A percentile compares a stretch with the other conserved stretches of the same genome.
phyloP scores from a whole-genome alignment of 2,888 invertebrate species.

The Acronicta alni region DNA sequence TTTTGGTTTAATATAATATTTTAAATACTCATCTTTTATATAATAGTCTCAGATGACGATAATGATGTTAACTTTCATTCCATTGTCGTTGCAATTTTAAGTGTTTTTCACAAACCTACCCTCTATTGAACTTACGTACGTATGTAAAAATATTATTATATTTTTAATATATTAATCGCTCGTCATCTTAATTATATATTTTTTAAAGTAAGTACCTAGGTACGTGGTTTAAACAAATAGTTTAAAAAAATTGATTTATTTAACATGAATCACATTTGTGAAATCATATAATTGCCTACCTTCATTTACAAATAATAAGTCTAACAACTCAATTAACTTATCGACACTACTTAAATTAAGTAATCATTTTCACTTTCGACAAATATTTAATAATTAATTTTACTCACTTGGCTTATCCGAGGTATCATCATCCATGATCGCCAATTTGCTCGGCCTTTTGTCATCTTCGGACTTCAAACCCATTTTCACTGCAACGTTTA shows the following conservation, averaged over 20 bases:
- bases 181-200: too few relatives aligned
- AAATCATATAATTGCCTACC: neutral
- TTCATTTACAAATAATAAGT: slow-evolving; percentile 16
- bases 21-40: too few relatives aligned
- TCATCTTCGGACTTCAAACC: slow-evolving; percentile 85
- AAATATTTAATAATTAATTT: slow-evolving; percentile 12
- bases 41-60: too few relatives aligned
- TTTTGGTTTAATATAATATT: too few relatives aligned
- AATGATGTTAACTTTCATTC: too few relatives aligned
- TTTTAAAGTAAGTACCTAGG: too few relatives aligned
- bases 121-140: too few relatives aligned
- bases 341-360: slow-evolving; percentile 1
- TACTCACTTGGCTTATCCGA: slow-evolving; percentile 82
- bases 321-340: slow-evolving; percentile 7
- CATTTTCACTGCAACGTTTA: slow-evolving; percentile 78
- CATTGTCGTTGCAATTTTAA: too few relatives aligned
- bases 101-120: too few relatives aligned
- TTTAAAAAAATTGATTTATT: neutral
- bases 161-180: too few relatives aligned
- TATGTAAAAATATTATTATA: too few relatives aligned
- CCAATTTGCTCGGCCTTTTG: slow-evolving; percentile 85
- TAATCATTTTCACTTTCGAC: slow-evolving; percentile 25
- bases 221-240: too few relatives aligned
- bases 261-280: neutral
- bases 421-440: slow-evolving; percentile 85